A percentile compares a stretch with the other conserved stretches of the same genome.
These are phyloP conservation scores for Seriola quinqueradiata DNA, from an alignment of 2,113 vertebrate genomes.

Conservation along the genomic window DNA sequence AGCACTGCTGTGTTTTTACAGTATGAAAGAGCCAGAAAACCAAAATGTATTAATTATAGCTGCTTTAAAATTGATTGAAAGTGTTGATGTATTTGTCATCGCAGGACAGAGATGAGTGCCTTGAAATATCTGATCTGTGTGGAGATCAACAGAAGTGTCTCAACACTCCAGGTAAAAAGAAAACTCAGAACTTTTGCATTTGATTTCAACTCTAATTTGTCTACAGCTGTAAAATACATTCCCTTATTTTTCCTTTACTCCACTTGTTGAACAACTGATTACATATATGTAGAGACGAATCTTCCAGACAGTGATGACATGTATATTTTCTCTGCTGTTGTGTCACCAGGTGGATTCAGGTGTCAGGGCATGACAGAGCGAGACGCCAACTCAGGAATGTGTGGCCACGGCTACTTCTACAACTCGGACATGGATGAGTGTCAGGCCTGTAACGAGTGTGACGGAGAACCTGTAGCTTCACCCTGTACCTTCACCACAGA, in stretches of 20 bases:
- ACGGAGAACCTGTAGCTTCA: slow-evolving; percentile 77
- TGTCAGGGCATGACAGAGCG: slow-evolving; percentile 88
- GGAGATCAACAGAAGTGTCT: slow-evolving; percentile 88
- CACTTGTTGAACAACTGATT: background rate
- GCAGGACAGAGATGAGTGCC: slow-evolving; percentile 92
- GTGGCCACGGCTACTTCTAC: slow-evolving; percentile 88
- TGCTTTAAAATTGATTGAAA: background rate
- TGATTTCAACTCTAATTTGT: too few relatives aligned
- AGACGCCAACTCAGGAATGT: slow-evolving; percentile 84
- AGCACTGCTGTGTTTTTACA: background rate
- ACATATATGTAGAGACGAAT: background rate
- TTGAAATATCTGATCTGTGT: slow-evolving; percentile 86
- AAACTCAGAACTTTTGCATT: background rate
- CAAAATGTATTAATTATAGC: background rate
- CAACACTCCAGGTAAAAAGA: slow-evolving; percentile 87
- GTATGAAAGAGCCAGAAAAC: background rate
- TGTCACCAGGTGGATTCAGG: slow-evolving; percentile 88
- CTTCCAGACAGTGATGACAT: background rate
- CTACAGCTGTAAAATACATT: background rate
- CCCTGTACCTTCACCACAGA: slow-evolving; percentile 87
- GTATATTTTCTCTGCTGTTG: background rate
- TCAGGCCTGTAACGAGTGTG: slow-evolving; percentile 88
- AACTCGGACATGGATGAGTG: slow-evolving; percentile 89
- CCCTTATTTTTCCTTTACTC: background rate
- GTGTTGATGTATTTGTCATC: slow-evolving; percentile 53